phyloP scores from a whole-genome alignment of 1,140 invertebrate genomes.

The Ruditapes philippinarum region DNA sequence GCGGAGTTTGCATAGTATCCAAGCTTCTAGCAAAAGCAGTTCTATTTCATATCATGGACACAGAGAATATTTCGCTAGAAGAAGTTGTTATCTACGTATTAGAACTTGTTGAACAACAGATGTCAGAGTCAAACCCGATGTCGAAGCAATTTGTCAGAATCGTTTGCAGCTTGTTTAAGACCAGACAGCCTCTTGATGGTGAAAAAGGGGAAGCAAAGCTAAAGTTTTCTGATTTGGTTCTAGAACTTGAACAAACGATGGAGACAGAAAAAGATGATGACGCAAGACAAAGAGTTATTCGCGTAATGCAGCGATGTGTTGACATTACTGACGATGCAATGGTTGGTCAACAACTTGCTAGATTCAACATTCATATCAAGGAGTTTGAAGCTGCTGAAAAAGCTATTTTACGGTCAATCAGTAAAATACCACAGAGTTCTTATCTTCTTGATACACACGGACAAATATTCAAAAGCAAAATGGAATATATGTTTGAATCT shows the following conservation, averaged over 20 bases:
- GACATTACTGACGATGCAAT: conserved; percentile 44
- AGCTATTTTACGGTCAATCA: conserved; percentile 13
- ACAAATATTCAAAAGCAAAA: conserved; percentile 29
- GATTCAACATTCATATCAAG: conserved; percentile 31
- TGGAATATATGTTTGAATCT: conserved; percentile 5
- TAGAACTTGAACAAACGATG: background rate
- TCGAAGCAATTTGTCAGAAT: conserved; percentile 43
- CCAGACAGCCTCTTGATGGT: conserved; percentile 5
- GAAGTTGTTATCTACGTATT: conserved; percentile 25
- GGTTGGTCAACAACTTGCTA: conserved; percentile 54
- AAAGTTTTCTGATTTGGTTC: conserved; percentile 33
- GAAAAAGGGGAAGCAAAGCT: conserved; percentile 34
- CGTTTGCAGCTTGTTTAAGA: conserved; percentile 50
- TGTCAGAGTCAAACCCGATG: background rate
- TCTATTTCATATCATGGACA: conserved; percentile 7
- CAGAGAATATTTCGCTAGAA: background rate
- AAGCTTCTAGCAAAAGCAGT: conserved; percentile 33
- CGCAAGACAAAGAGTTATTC: background rate
- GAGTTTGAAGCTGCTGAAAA: conserved; percentile 19
- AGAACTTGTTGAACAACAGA: background rate
- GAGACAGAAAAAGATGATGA: background rate
- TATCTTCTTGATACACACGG: conserved; percentile 51
- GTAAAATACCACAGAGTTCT: conserved; percentile 10
- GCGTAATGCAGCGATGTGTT: conserved; percentile 21
- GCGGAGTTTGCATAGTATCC: conserved; percentile 40